A percentile compares a stretch with the other conserved stretches of the same genome.
These are phyloP conservation scores for Gracilinanus agilis DNA, from an alignment of 2,113 vertebrate species.

Conservation along the genomic window DNA sequence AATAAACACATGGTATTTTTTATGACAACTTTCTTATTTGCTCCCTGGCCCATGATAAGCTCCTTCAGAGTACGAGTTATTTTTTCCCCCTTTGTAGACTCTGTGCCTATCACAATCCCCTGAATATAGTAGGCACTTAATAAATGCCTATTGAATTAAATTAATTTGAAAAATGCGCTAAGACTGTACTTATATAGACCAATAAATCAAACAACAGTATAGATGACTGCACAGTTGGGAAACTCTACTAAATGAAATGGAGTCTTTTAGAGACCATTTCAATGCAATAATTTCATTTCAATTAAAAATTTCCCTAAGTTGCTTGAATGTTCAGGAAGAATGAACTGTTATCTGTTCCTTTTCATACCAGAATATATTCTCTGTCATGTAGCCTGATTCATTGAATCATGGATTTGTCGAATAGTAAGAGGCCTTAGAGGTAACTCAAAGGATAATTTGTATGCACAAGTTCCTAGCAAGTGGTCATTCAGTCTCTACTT, in stretches of 20 bases:
- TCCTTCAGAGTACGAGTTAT: background rate
- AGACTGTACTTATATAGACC: background rate
- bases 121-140: background rate
- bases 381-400: background rate
- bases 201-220: background rate
- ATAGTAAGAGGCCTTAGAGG: background rate
- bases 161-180: background rate
- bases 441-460: background rate
- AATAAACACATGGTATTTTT: background rate
- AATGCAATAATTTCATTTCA: slow-evolving; percentile 18
- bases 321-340: slow-evolving; percentile 41
- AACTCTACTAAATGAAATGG: background rate
- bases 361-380: background rate
- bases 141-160: background rate
- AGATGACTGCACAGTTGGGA: background rate
- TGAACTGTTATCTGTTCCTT: background rate
- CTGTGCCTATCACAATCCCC: background rate
- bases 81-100: background rate
- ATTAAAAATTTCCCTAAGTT: slow-evolving; percentile 40
- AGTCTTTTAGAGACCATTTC: slow-evolving; percentile 9
- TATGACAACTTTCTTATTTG: background rate
- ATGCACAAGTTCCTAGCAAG: background rate
- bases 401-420: background rate
- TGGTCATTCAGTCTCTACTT: background rate
- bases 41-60: background rate